These are phyloP conservation scores for Sturnira hondurensis DNA, from an alignment of 2,113 vertebrate species.

Conservation along the genomic window DNA sequence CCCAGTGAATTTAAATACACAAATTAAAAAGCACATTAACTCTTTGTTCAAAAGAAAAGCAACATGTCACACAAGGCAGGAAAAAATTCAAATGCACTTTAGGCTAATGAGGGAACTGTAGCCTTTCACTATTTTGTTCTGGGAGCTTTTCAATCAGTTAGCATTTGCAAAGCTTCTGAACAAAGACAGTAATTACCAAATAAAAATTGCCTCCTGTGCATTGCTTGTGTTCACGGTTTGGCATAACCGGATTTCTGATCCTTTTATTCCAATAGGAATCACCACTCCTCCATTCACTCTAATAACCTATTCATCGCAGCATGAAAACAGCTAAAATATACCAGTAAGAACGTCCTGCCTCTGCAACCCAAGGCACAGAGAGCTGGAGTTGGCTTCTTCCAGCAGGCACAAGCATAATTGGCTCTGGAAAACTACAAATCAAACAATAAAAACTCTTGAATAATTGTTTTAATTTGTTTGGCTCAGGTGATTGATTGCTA, in stretches of 20 bases:
- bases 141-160: constrained; percentile 12
- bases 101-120: constrained; percentile 27
- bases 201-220: constrained; percentile 59
- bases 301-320: constrained; percentile 57
- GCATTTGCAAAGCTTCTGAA: constrained; percentile 41
- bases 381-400: constrained; percentile 19
- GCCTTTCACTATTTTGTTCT: constrained; percentile 49
- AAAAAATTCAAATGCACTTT: constrained; percentile 51
- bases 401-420: not conserved
- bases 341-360: constrained; percentile 13
- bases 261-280: constrained; percentile 52
- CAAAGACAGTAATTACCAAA: constrained; percentile 69
- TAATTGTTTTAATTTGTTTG: not conserved
- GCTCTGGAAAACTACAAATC: constrained; percentile 53
- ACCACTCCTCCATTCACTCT: constrained; percentile 41
- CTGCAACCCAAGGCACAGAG: not conserved
- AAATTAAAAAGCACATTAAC: constrained; percentile 26
- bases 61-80: constrained; percentile 1
- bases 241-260: constrained; percentile 24
- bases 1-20: not conserved
- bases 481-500: no score
- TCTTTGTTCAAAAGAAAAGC: constrained; percentile 43
- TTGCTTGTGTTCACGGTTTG: constrained; percentile 61
- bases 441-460: constrained; percentile 17
- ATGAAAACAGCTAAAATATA: not conserved